phyloP scores from a whole-genome alignment of 2,113 vertebrate species.

The Collichthys lucidus region DNA sequence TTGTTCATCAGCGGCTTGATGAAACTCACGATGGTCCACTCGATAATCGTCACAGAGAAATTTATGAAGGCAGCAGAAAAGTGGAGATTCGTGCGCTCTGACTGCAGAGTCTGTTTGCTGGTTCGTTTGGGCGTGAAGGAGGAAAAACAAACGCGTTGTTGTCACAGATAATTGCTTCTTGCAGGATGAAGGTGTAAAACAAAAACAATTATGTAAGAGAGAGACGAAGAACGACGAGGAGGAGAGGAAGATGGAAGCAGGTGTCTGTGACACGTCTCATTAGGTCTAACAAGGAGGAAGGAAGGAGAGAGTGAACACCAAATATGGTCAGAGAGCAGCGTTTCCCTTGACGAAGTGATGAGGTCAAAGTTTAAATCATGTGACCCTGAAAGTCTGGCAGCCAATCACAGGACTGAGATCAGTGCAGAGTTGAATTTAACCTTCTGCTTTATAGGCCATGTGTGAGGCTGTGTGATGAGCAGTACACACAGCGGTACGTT shows the following conservation, averaged over 20 bases:
- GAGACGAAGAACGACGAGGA: neutral
- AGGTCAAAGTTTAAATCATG: neutral
- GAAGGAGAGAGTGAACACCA: neutral
- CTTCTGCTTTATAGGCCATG: no score
- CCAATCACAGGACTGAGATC: no score
- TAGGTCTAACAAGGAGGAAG: neutral
- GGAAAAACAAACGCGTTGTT: neutral
- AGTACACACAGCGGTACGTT: no score
- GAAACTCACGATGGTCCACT: neutral
- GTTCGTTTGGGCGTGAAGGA: neutral
- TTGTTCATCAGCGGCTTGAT: slow-evolving; percentile 14
- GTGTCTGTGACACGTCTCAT: neutral
- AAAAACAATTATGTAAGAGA: no score
- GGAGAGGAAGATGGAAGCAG: neutral
- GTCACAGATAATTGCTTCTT: neutral
- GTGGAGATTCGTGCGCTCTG: no score
- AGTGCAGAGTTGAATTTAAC: no score
- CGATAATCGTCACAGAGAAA: neutral
- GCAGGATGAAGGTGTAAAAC: slow-evolving; percentile 2
- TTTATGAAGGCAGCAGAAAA: neutral
- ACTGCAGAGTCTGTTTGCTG: no score
- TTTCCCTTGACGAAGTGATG: neutral
- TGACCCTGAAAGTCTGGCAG: neutral
- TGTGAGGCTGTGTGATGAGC: no score
- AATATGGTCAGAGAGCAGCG: neutral